Conservation (phyloP, 2,888 invertebrate species). For the Beris morrisii region DNA sequence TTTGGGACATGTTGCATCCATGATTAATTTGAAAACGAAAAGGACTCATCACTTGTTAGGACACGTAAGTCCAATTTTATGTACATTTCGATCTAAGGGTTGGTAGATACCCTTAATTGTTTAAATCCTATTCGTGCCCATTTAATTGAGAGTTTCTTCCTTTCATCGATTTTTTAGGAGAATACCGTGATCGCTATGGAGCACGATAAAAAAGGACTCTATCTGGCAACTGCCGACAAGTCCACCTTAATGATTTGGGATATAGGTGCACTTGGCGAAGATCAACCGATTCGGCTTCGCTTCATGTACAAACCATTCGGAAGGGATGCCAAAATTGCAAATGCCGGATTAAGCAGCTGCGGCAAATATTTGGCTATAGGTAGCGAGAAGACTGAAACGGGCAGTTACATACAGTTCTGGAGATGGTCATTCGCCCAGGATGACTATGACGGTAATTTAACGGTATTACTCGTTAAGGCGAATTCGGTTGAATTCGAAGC, state of each 20-base stretch:
- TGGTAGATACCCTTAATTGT: not conserved
- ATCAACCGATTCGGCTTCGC: constrained; percentile 15
- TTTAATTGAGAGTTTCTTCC: too few relatives aligned
- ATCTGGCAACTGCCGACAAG: constrained; percentile 32
- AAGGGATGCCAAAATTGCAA: not conserved
- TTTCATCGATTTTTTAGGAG: constrained; percentile 6
- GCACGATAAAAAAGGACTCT: constrained; percentile 21
- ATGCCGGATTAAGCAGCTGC: constrained; percentile 27
- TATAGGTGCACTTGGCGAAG: not conserved
- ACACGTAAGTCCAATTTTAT: constrained; percentile 28
- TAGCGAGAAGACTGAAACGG: not conserved
- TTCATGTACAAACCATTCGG: constrained; percentile 28
- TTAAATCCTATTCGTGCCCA: too few relatives aligned
- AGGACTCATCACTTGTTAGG: constrained; percentile 27
- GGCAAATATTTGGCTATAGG: constrained; percentile 32
- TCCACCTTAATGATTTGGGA: constrained; percentile 32
- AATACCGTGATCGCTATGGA: constrained; percentile 5
- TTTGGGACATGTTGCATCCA: constrained; percentile 24
- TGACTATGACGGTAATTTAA: constrained; percentile 59
- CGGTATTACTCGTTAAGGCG: too few relatives aligned
- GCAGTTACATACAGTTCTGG: constrained; percentile 60
- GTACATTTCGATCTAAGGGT: not conserved
- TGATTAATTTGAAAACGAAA: constrained; percentile 27
- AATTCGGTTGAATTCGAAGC: too few relatives aligned
- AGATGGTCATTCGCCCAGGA: constrained; percentile 62